Evolutionary conservation across 1,140 invertebrate genomes (phyloP), one percentile per base, ranked within the genome.

Genomic region (Pseudomyrmex sp.): DNA sequence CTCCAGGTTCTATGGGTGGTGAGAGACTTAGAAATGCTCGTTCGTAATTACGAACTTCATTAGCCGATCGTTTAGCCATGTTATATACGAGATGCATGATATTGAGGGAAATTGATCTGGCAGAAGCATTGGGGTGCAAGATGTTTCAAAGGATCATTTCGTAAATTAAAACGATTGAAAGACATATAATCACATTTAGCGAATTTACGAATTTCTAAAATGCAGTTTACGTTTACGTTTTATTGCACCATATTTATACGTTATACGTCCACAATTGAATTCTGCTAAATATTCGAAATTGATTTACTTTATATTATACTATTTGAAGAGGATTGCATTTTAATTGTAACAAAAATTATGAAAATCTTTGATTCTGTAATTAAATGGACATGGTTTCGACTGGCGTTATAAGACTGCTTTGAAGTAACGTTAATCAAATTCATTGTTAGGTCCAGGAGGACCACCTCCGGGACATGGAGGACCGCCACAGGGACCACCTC

Each of bases 401-500:
- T 52, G 50, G 50, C 13, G 50, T 52, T 13, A 52, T 52, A 52
- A 52, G 12, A 12, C 9, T 52, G 10, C 50, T 52, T 52, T 0
- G 50, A 50, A 56, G 77, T 48, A 56, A 77, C 85, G 88, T 88
- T 89, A 68, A 91, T 88, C 35, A 92, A 92, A 87, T 82, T 91
- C 95, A 85, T 95, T 95, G 20, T 93, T 95, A 82, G 96, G 95
- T 80, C 95, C 95, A 15, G 94, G 95, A 73, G 95, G 95, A 23
- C 94, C 96, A n/a, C 96, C 96, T 54, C 96, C 96, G 84, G 96
- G 93, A 70, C 95, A 95, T 62, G 95, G 95, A 79, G 95, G 95
- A n/a, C 95, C 95, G 54, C 95, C 95, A 13, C 95, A 95, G 63
- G 93, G 95, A 74, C 95, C 95, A 48, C 95, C 95, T 69, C 95